Percentiles rank a stretch among this genome's conserved stretches.
These are phyloP conservation scores for Camponotus vicinus DNA, from an alignment of 1,140 invertebrate genomes.

Conservation along the genomic window DNA sequence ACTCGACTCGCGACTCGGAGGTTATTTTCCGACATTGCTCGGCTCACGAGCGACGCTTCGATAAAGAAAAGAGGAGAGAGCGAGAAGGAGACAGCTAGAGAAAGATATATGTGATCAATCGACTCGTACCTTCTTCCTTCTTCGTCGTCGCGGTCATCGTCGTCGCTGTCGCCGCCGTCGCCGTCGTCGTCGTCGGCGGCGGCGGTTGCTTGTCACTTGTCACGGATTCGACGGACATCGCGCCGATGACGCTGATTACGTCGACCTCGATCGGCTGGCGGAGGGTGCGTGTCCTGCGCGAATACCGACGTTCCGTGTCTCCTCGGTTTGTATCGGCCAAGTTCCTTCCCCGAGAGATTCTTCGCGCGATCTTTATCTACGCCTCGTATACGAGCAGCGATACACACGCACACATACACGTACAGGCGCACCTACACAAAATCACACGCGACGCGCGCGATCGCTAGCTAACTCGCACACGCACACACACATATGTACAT, in stretches of 20 bases:
- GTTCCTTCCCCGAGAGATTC: conserved; percentile 37
- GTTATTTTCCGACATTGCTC: conserved; percentile 2
- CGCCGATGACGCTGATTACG: conserved; percentile 63
- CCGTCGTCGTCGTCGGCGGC: conserved; percentile 54
- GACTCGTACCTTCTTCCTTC: conserved; percentile 29
- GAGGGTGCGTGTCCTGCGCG: conserved; percentile 60
- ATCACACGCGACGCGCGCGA: neutral
- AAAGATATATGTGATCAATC: neutral
- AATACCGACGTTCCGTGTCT: conserved; percentile 58
- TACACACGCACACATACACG: neutral
- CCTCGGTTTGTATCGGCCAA: conserved; percentile 20
- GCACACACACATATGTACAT: neutral
- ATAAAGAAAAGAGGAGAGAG: neutral
- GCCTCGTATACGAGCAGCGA: conserved; percentile 54
- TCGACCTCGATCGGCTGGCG: conserved; percentile 48
- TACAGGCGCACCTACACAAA: neutral
- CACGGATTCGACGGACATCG: conserved; percentile 80
- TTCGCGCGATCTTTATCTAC: conserved; percentile 68
- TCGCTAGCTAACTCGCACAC: neutral
- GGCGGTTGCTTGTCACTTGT: conserved; percentile 80
- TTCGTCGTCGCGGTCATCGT: neutral
- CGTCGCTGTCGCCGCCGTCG: conserved; percentile 49
- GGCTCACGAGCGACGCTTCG: neutral
- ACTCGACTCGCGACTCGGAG: neutral
- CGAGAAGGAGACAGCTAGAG: neutral